phyloP scores from a whole-genome alignment of 2,888 invertebrate species.

The Nymphalis c-album region DNA sequence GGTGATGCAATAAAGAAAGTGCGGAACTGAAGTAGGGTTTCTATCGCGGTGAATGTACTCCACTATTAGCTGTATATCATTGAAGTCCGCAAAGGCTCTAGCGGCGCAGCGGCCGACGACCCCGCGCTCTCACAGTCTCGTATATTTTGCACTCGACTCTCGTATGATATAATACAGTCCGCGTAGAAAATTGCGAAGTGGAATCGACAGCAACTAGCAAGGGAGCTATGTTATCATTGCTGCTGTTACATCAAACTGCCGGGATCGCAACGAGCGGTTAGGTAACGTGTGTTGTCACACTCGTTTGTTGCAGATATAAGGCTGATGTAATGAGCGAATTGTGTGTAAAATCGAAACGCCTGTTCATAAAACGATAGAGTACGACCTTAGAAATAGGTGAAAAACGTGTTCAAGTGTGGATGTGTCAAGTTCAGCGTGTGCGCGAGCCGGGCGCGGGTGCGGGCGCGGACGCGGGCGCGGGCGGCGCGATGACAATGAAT shows the following conservation, averaged over 20 bases:
- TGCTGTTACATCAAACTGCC: slow-evolving; percentile 64
- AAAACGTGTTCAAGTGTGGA: slow-evolving; percentile 66
- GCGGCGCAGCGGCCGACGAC: slow-evolving; percentile 50
- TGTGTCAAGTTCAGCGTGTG: slow-evolving; percentile 76
- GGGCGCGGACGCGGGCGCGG: slow-evolving; percentile 42
- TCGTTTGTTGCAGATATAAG: slow-evolving; percentile 66
- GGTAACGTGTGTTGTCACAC: slow-evolving; percentile 76
- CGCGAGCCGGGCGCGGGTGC: slow-evolving; percentile 56
- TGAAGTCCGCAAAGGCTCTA: slow-evolving; percentile 55
- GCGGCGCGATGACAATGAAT: slow-evolving; percentile 73
- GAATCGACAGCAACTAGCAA: slow-evolving; percentile 50
- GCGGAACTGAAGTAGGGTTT: slow-evolving; percentile 79
- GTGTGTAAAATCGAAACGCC: slow-evolving; percentile 40
- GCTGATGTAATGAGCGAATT: slow-evolving; percentile 60
- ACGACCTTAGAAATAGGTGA: slow-evolving; percentile 60
- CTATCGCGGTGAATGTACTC: slow-evolving; percentile 79
- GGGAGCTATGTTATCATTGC: slow-evolving; percentile 49
- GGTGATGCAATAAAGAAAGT: slow-evolving; percentile 80
- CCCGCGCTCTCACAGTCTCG: slow-evolving; percentile 53
- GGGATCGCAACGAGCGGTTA: slow-evolving; percentile 64
- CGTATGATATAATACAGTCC: slow-evolving; percentile 57
- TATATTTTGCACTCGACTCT: slow-evolving; percentile 67
- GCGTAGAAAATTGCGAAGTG: slow-evolving; percentile 59
- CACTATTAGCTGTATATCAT: slow-evolving; percentile 74
- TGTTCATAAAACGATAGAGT: slow-evolving; percentile 32